phyloP scores from a whole-genome alignment of 2,888 invertebrate genomes.

The Diadromus collaris region DNA sequence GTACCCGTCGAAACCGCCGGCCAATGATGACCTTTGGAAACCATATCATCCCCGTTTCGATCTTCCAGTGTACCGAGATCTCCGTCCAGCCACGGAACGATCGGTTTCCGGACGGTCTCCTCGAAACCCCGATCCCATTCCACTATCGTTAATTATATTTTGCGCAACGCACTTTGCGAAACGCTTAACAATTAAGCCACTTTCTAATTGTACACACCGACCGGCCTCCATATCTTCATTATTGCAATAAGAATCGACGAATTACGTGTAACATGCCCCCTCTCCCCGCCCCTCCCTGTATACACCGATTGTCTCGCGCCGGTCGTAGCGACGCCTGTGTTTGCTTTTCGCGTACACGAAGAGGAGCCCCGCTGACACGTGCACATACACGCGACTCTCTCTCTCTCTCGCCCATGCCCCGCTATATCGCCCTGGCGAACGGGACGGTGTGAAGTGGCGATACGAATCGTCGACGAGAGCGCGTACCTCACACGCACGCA shows the following conservation, averaged over 20 bases:
- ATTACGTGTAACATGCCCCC: constrained; percentile 66
- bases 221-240: constrained; percentile 59
- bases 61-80: neutral
- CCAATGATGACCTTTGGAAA: neutral
- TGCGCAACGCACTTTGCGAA: constrained; percentile 69
- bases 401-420: too few relatives aligned
- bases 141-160: constrained; percentile 4
- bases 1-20: neutral
- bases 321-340: constrained; percentile 8
- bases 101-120: too few relatives aligned
- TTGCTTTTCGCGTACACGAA: constrained; percentile 22
- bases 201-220: constrained; percentile 74
- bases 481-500: constrained; percentile 40
- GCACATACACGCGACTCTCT: constrained; percentile 14
- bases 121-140: neutral
- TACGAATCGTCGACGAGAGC: constrained; percentile 7
- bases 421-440: neutral
- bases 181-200: constrained; percentile 76
- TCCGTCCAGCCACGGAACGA: too few relatives aligned
- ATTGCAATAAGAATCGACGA: constrained; percentile 76
- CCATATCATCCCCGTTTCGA: neutral
- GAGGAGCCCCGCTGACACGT: constrained; percentile 24
- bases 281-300: constrained; percentile 17
- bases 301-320: constrained; percentile 2
- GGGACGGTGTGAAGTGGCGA: neutral